Percentiles rank a stretch among this genome's conserved stretches.
Conservation (phyloP, 1,140 invertebrate genomes). For the Brachionus sp. region DNA sequence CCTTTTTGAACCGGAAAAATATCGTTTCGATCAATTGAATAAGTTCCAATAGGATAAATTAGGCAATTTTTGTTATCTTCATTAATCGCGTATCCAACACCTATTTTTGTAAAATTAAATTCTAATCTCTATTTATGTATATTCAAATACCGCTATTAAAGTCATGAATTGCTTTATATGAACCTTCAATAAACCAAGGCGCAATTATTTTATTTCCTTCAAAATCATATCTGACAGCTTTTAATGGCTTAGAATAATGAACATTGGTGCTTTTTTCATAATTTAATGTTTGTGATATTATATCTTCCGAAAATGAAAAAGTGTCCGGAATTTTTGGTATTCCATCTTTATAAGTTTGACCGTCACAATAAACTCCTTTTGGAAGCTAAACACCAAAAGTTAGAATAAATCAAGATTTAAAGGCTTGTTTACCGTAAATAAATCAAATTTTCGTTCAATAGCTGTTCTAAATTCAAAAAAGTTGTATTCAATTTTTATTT, state of each 20-base stretch:
- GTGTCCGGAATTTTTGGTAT: neutral
- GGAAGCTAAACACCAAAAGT: slow-evolving; percentile 27
- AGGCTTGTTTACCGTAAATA: neutral
- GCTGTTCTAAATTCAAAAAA: slow-evolving; percentile 39
- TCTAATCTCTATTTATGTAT: neutral
- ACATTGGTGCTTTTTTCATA: neutral
- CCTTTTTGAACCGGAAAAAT: neutral
- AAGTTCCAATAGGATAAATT: slow-evolving; percentile 39
- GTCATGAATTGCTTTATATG: slow-evolving; percentile 31
- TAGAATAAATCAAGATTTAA: neutral
- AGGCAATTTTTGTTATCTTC: slow-evolving; percentile 2
- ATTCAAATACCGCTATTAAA: slow-evolving; percentile 24
- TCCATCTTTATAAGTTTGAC: slow-evolving; percentile 27
- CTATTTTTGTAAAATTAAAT: neutral
- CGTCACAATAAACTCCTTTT: slow-evolving; percentile 23
- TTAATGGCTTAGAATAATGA: neutral
- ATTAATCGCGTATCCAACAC: slow-evolving; percentile 23
- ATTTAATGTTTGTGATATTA: neutral
- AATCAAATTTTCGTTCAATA: slow-evolving; percentile 19
- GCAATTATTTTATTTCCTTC: neutral
- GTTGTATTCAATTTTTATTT: slow-evolving; percentile 42
- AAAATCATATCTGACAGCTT: slow-evolving; percentile 6
- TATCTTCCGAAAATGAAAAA: slow-evolving; percentile 1
- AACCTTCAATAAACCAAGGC: neutral
- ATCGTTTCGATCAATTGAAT: slow-evolving; percentile 8